Base-by-base conservation (phyloP, 2,797 vertebrate species). In the Danio aesculapii region DNA sequence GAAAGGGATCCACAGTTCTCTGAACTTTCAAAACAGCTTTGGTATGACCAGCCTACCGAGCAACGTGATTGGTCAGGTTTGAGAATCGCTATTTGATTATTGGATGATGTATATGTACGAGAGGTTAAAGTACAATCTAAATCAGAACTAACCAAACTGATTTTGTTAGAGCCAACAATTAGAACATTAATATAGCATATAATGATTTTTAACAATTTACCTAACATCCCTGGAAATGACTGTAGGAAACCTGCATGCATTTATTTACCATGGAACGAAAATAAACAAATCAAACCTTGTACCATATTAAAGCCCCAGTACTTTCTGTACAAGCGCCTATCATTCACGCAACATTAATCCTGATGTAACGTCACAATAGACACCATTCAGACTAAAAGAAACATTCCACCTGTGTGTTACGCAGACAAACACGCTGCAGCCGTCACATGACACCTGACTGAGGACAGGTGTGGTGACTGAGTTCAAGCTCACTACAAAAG, bases 391-490 rank as follows among this genome's bases (percentile, higher is more conserved):
- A 50, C 2, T 10, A 30, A 30, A 43, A 12, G 30, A 30, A 46
- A 44, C 12, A 70, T 43, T 62, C 11, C 47, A 62, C 47, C 58
- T 52, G 57, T n/a, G 47, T 16, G 47, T 79, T 71, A 61, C 6
- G 6, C 17, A 71, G 43, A 62, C 77, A 78, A 49, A 17, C 44
- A 12, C 49, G 19, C 50, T 7, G 67, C 52, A 13, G 43, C 21
- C 50, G 6, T 50, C 21, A 78, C 78, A 30, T 66, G 72, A 80
- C n/a, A 6, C 44, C 74, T 66, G 44, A 50, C 74, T 1, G 16
- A 74, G 74, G 66, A 69, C 83, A 73, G 80, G 75, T 86, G 68
- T 14, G 61, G 19, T 21, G 21, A 30, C 41, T 16, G 8, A 46
- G 49, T 46, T 67, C 16, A 59, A 59, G 14, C 12, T 8, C 49